Evolutionary conservation across 2,888 invertebrate species (phyloP).

Genomic region (Opisthograptis luteolata): DNA sequence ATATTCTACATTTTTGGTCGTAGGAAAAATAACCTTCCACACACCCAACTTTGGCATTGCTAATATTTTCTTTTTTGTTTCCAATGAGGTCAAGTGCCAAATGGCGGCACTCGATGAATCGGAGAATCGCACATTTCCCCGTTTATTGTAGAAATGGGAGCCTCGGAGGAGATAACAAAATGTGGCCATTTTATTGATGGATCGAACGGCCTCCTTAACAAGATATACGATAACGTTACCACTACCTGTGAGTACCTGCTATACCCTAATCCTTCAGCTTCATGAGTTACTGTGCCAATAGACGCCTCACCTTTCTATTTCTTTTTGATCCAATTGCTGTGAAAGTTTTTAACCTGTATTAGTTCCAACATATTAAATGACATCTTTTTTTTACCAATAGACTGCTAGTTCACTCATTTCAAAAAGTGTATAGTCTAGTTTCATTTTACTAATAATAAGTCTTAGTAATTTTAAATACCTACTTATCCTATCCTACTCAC

Average conservation of each 20-base stretch:
- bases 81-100: slow-evolving; percentile 18
- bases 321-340: background rate
- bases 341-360: background rate
- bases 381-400: too few species aligned
- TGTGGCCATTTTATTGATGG: slow-evolving; percentile 37
- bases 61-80: slow-evolving; percentile 4
- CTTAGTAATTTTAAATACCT: too few species aligned
- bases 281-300: background rate
- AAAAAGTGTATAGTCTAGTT: too few species aligned
- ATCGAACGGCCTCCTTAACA: slow-evolving; percentile 34
- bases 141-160: slow-evolving; percentile 35
- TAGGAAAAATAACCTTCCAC: too few species aligned
- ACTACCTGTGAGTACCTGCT: slow-evolving; percentile 28
- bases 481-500: too few species aligned
- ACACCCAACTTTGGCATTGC: background rate
- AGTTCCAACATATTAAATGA: too few species aligned
- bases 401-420: too few species aligned
- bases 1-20: too few species aligned
- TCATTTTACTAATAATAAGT: too few species aligned
- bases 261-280: slow-evolving; percentile 13
- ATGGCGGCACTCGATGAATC: slow-evolving; percentile 28
- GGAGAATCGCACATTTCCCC: slow-evolving; percentile 30
- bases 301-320: background rate
- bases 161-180: slow-evolving; percentile 32
- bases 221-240: slow-evolving; percentile 34